These are phyloP conservation scores for Dendrolimus houi DNA, from an alignment of 2,888 invertebrate species.

Conservation along the genomic window DNA sequence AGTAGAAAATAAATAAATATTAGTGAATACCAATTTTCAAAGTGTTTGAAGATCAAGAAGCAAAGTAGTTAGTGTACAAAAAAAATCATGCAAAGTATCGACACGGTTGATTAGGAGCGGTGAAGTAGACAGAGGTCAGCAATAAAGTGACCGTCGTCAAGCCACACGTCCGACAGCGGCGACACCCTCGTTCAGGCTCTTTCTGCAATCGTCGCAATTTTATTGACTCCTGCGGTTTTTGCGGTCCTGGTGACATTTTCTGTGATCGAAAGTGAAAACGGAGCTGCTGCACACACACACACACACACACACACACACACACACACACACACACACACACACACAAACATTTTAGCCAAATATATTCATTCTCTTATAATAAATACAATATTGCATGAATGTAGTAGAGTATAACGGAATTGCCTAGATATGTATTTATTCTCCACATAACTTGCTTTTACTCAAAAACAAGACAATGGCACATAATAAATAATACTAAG, in stretches of 20 bases:
- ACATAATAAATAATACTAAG: no score
- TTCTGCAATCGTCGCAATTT: constrained; percentile 48
- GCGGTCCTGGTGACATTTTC: constrained; percentile 58
- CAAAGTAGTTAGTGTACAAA: constrained; percentile 4
- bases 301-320: no score
- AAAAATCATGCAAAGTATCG: constrained; percentile 39
- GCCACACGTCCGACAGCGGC: constrained; percentile 59
- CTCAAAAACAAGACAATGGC: no score
- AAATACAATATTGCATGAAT: no score
- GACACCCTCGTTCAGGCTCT: constrained; percentile 35
- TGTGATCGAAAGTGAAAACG: constrained; percentile 62
- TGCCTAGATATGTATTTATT: no score
- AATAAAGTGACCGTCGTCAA: constrained; percentile 75
- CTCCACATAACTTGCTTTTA: no score
- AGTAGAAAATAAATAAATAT: no score
- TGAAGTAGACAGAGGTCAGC: constrained; percentile 71
- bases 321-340: no score
- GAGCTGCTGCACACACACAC: constrained; percentile 14
- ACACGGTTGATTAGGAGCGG: constrained; percentile 54
- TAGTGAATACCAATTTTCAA: no score
- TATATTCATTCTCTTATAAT: no score
- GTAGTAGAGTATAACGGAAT: no score
- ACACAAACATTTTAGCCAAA: not conserved
- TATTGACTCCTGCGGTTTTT: constrained; percentile 72
- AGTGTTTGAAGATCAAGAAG: no score